Percentiles rank a stretch among this genome's conserved stretches.
Conservation (phyloP, 2,888 invertebrate species). For the Deroplatys truncata region DNA sequence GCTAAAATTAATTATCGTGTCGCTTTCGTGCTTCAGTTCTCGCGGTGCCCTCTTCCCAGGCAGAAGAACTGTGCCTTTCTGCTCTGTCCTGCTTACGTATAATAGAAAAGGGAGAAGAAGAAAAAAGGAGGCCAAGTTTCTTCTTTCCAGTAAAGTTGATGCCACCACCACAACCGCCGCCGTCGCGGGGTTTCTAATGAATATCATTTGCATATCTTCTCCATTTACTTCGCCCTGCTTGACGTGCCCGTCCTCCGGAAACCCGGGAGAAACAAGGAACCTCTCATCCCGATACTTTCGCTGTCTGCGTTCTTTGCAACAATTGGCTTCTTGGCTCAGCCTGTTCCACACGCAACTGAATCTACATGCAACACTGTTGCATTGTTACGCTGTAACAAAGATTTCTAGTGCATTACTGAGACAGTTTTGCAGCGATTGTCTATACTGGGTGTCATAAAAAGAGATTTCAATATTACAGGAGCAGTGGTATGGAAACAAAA, state of each 20-base stretch:
- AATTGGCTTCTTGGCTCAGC: background rate
- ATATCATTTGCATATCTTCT: slow-evolving; percentile 31
- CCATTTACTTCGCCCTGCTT: slow-evolving; percentile 17
- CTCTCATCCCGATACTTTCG: background rate
- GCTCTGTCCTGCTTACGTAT: background rate
- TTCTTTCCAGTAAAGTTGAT: slow-evolving; percentile 1
- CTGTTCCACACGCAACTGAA: no score
- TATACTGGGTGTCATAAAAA: no score
- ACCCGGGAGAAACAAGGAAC: background rate
- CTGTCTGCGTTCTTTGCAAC: background rate
- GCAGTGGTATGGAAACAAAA: no score
- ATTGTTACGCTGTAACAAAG: no score
- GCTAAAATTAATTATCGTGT: background rate
- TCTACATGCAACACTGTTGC: no score
- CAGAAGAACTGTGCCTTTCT: background rate
- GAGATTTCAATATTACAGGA: no score
- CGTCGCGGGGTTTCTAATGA: slow-evolving; percentile 26
- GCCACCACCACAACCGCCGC: slow-evolving; percentile 15
- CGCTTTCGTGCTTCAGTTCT: background rate
- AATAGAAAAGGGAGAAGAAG: background rate
- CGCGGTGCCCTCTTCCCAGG: background rate
- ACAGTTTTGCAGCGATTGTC: no score
- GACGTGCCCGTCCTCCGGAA: slow-evolving; percentile 1
- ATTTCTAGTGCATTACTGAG: no score
- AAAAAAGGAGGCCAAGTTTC: background rate